Conservation (phyloP, 92 coral and sea anemone species). For the Umimayanthus kanabou region DNA sequence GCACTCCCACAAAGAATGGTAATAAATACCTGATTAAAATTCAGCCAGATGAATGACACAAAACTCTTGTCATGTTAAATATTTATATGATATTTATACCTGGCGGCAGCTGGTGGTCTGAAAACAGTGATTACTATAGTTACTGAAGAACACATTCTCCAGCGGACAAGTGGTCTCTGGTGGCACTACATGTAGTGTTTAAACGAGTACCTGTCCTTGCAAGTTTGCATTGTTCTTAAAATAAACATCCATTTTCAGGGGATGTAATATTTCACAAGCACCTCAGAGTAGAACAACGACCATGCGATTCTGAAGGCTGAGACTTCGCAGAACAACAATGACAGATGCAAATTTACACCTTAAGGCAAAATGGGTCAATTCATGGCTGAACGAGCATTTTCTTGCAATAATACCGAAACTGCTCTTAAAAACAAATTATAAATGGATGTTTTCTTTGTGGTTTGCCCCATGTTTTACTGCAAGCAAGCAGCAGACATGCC, state of each 20-base stretch:
- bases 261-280: background rate
- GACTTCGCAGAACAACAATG: background rate
- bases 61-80: slow-evolving; percentile 60
- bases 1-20: slow-evolving; percentile 18
- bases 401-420: background rate
- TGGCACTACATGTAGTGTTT: background rate
- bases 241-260: background rate
- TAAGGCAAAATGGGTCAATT: background rate
- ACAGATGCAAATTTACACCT: slow-evolving; percentile 35
- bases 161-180: slow-evolving; percentile 9
- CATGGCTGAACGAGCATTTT: background rate
- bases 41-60: slow-evolving; percentile 48
- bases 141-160: slow-evolving; percentile 3
- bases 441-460: background rate
- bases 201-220: background rate
- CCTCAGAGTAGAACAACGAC: background rate
- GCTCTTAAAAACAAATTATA: background rate
- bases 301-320: background rate
- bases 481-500: background rate
- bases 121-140: slow-evolving; percentile 22
- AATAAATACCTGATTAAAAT: slow-evolving; percentile 51
- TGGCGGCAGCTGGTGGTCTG: slow-evolving; percentile 31
- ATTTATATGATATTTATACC: slow-evolving; percentile 48
- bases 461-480: background rate
- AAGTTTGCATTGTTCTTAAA: background rate